These are phyloP conservation scores for Paramisgurnus dabryanus DNA, from an alignment of 2,113 vertebrate genomes.

Conservation along the genomic window DNA sequence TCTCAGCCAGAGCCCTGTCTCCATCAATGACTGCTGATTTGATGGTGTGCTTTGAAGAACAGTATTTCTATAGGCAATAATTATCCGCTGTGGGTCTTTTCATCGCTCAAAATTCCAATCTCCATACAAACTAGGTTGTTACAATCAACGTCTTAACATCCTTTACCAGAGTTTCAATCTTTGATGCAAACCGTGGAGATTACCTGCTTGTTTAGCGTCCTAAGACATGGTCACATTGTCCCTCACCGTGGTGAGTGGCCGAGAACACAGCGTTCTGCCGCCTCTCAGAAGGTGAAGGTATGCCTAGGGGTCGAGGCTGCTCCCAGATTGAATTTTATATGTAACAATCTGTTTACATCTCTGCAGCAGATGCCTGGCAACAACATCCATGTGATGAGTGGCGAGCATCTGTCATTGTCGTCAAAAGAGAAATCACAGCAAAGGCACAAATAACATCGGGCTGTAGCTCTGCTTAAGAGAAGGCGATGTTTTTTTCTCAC, in stretches of 20 bases:
- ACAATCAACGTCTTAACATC: neutral
- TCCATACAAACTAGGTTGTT: neutral
- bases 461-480: neutral
- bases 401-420: constrained; percentile 31
- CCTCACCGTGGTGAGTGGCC: neutral
- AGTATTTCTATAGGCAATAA: constrained; percentile 28
- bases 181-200: neutral
- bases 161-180: neutral
- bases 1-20: constrained; percentile 29
- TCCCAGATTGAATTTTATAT: constrained; percentile 29
- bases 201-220: neutral
- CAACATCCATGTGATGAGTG: constrained; percentile 14
- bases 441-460: neutral
- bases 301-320: constrained; percentile 16
- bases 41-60: constrained; percentile 17
- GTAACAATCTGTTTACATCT: constrained; percentile 40
- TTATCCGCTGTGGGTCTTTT: neutral
- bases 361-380: constrained; percentile 24
- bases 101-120: neutral
- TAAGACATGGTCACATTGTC: neutral
- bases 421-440: constrained; percentile 16
- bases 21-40: constrained; percentile 13
- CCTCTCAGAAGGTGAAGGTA: constrained; percentile 3
- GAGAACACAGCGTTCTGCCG: constrained; percentile 24
- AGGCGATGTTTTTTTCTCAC: neutral